These are phyloP conservation scores for Scatophagus argus DNA, from an alignment of 2,113 vertebrate species.

Conservation along the genomic window DNA sequence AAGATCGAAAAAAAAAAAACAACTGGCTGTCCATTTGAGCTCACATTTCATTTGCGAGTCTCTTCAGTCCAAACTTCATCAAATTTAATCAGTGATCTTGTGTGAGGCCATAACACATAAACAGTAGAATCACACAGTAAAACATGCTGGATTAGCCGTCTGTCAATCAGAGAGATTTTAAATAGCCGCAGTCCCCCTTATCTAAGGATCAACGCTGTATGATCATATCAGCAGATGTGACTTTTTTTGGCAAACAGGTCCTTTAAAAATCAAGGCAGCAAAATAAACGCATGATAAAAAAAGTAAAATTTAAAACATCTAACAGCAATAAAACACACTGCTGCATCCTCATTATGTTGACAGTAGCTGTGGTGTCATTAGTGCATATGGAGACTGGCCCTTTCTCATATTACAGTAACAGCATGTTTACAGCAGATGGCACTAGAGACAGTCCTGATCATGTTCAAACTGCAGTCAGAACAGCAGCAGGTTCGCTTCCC, in stretches of 20 bases:
- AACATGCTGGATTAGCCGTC: background rate
- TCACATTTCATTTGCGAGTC: background rate
- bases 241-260: background rate
- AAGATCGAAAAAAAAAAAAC: background rate
- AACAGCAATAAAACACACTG: background rate
- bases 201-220: background rate
- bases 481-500: background rate
- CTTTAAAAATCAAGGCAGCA: background rate
- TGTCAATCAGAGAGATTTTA: background rate
- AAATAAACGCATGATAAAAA: background rate
- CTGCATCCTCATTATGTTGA: background rate
- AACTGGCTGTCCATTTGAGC: background rate
- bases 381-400: background rate
- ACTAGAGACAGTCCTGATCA: background rate
- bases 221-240: background rate
- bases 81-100: background rate
- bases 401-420: background rate
- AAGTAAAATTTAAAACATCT: background rate
- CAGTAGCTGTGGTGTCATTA: background rate
- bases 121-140: background rate
- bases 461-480: background rate
- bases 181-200: background rate
- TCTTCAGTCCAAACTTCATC: background rate
- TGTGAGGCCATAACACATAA: background rate
- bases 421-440: conserved; percentile 11